Conservation (phyloP, 2,113 vertebrate genomes). For the Protobothrops flavoviridis region DNA sequence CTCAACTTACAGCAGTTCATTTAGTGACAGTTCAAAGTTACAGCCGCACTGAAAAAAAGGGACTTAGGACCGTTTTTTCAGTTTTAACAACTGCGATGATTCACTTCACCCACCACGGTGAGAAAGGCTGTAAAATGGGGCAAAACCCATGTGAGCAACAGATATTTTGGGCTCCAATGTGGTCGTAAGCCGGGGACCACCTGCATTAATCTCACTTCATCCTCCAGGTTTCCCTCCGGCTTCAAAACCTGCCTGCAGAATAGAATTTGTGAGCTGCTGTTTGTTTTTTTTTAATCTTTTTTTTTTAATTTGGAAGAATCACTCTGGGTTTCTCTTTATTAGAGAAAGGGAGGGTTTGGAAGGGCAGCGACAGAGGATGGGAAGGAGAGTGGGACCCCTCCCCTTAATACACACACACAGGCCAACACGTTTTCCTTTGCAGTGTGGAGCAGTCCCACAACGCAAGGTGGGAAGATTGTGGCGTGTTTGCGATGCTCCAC, state of each 20-base stretch:
- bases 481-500: accelerated
- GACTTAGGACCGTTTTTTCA: no score
- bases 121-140: background rate
- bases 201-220: accelerated
- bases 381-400: background rate
- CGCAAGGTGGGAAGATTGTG: background rate
- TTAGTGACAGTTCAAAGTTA: no score
- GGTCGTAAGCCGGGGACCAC: background rate
- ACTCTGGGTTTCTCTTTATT: background rate
- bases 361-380: background rate
- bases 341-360: background rate
- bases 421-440: background rate
- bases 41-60: no score
- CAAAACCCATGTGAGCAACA: background rate
- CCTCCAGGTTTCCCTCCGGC: accelerated
- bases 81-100: background rate
- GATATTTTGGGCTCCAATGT: background rate
- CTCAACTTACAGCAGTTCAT: no score
- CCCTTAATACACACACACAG: background rate
- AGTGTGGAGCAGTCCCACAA: accelerated
- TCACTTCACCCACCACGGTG: background rate
- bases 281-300: background rate
- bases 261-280: accelerated
- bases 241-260: background rate
- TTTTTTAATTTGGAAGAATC: background rate